Evolutionary conservation across 1,140 invertebrate genomes (phyloP), one percentile per base, ranked within the genome.

Genomic region (Caenorhabditis latens): DNA sequence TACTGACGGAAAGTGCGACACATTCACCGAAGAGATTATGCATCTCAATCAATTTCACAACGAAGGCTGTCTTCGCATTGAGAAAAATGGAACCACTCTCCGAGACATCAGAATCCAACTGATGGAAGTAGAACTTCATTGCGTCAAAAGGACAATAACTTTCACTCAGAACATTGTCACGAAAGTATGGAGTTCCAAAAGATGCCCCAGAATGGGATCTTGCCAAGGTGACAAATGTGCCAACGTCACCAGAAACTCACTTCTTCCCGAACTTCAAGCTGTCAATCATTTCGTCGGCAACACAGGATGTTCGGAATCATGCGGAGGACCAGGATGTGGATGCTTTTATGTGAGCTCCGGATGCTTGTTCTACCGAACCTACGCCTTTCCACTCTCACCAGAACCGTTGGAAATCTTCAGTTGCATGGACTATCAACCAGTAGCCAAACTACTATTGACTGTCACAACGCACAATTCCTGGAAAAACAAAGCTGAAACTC

Each of bases 361-460:
- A 32, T 85, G 84, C 67, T 2, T 85, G 42, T 85, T 85, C 40
- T 67, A 63, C 63, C 24, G 84, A 21, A 85, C 84, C 63, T 85
- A 63, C 84, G 42, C 42, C 13, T 2, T 61, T 11, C 19, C 84
- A 8, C 11, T 16, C 1, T 61, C 57, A 61, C 0, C 11, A 7
- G 57, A 61, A 61, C 8, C 57, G 0, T 8, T 19, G 11, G 57
- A 61, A n/a, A 61, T 61, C 57, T 61, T 19, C 57, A 19, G n/a
- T 0, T 61, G 57, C 21, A 19, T n/a, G 7, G 57, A 61, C 7
- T 61, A 61, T 19, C 7, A 61, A 61, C 57, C 57, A n/a, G 19
- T 24, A 8, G 57, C 57, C 8, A 14, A 24, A 19, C 57, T 61
- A n/a, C 14, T 8, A 61, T 7, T 61, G 7, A 61, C 57, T 0